A percentile compares a stretch with the other conserved stretches of the same genome.
Evolutionary conservation across 2,113 vertebrate genomes (phyloP).

Genomic region (Azemiops feae): DNA sequence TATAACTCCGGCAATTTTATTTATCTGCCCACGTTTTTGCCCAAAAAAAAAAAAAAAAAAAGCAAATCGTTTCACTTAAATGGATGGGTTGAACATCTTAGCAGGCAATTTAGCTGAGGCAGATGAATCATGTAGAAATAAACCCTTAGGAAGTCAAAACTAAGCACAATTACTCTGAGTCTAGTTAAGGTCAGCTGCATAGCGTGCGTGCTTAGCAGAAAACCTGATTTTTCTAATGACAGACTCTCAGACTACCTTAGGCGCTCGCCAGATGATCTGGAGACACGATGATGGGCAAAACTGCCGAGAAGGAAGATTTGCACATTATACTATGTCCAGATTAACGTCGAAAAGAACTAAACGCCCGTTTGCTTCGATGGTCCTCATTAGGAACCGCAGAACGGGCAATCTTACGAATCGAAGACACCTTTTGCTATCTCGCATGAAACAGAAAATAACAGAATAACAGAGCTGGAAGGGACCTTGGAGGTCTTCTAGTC

Average conservation of each 20-base stretch:
- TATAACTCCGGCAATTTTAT: constrained; percentile 7
- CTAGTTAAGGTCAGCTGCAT: not conserved
- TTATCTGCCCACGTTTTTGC: constrained; percentile 1
- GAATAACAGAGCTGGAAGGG: too few relatives aligned
- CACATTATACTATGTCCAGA: not conserved
- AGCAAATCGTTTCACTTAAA: constrained; percentile 24
- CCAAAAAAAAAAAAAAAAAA: not conserved
- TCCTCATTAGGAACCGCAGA: not conserved
- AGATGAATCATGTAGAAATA: not conserved
- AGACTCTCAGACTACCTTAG: not conserved
- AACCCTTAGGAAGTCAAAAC: not conserved
- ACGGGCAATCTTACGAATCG: not conserved
- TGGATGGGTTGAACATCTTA: not conserved
- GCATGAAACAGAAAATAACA: not conserved
- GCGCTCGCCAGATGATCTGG: not conserved
- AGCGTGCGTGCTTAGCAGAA: not conserved
- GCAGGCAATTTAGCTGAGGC: not conserved
- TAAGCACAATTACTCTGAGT: not conserved
- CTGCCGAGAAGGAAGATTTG: not conserved
- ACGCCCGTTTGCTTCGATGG: not conserved
- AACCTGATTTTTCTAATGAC: constrained; percentile 8
- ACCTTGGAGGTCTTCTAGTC: too few relatives aligned
- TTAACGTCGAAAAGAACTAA: not conserved
- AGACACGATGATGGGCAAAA: too few relatives aligned
- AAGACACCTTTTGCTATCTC: not conserved